A percentile compares a stretch with the other conserved stretches of the same genome.
phyloP scores from a whole-genome alignment of 2,113 vertebrate species.

The Passer domesticus region DNA sequence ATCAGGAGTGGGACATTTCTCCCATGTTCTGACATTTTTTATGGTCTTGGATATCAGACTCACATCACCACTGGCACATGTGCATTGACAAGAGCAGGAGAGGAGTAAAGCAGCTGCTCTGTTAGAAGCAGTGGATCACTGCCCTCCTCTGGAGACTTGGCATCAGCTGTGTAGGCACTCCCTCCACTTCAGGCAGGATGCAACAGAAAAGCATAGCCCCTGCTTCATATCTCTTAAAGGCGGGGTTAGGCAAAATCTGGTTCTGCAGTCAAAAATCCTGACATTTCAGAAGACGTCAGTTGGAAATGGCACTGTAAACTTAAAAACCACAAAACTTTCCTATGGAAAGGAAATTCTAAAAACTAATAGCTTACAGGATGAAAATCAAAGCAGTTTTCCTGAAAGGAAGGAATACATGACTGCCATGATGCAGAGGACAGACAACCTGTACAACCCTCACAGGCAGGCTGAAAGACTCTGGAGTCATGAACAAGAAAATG shows the following conservation, averaged over 20 bases:
- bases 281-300: not conserved
- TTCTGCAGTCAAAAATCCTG: not conserved
- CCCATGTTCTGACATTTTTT: not conserved
- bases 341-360: not conserved
- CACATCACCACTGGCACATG: fast-evolving
- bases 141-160: not conserved
- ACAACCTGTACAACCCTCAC: not conserved
- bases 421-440: not conserved
- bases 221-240: not conserved
- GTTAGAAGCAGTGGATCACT: not conserved
- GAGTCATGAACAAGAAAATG: not conserved
- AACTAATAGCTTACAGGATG: not conserved
- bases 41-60: not conserved
- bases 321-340: not conserved
- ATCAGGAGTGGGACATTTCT: not conserved
- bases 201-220: not conserved
- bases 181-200: not conserved
- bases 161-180: not conserved
- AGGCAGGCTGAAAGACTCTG: not conserved
- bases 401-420: not conserved
- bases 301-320: not conserved
- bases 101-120: not conserved
- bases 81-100: not conserved
- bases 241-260: not conserved
- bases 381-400: not conserved